These are phyloP conservation scores for Poeciliopsis gracilis DNA, from an alignment of 2,797 vertebrate genomes.

Conservation along the genomic window DNA sequence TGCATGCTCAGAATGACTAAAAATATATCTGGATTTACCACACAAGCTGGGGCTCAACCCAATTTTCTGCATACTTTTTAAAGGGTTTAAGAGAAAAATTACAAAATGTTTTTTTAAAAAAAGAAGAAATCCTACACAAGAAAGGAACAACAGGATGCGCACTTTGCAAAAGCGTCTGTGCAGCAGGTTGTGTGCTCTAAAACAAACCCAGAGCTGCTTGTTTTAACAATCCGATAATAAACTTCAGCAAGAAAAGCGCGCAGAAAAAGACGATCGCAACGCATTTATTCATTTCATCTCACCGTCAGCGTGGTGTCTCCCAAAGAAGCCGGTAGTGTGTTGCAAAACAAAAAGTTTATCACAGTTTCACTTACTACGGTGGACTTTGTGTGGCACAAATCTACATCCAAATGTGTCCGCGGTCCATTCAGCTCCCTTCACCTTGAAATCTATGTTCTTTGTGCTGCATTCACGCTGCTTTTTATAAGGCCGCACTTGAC, in stretches of 20 bases:
- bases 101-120: background rate
- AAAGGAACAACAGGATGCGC: background rate
- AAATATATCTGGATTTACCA: background rate
- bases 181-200: conserved; percentile 29
- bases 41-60: background rate
- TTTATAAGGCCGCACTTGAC: conserved; percentile 57
- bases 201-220: background rate
- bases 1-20: conserved; percentile 46
- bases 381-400: background rate
- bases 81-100: background rate
- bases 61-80: background rate
- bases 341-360: conserved; percentile 41
- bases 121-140: background rate
- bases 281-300: background rate
- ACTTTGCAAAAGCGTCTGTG: background rate
- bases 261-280: background rate
- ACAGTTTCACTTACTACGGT: conserved; percentile 53
- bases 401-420: conserved; percentile 28
- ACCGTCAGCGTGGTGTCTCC: background rate
- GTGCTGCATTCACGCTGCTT: conserved; percentile 22
- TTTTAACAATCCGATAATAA: background rate
- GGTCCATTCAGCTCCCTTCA: conserved; percentile 25
- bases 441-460: conserved; percentile 30
- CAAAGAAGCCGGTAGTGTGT: conserved; percentile 16
- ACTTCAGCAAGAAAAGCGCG: background rate